These are phyloP conservation scores for Rhabdomys dilectus DNA, from an alignment of 2,113 vertebrate genomes.

Conservation along the genomic window DNA sequence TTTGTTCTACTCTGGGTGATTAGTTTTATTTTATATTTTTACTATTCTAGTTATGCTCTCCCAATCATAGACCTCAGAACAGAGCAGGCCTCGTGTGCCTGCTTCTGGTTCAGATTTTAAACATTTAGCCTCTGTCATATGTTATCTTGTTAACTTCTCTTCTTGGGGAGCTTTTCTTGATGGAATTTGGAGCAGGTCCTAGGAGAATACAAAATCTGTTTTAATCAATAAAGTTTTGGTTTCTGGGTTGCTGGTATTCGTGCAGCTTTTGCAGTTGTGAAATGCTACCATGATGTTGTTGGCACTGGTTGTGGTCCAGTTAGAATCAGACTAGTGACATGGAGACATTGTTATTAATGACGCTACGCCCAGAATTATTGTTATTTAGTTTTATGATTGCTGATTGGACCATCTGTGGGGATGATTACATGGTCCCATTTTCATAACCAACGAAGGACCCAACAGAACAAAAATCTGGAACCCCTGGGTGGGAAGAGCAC, in stretches of 20 bases:
- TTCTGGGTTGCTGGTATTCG: conserved; percentile 67
- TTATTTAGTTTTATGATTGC: background rate
- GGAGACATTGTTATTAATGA: conserved; percentile 19
- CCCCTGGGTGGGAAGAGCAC: background rate
- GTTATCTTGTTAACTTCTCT: conserved; percentile 80
- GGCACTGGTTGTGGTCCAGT: conserved; percentile 50
- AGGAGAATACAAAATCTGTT: conserved; percentile 80
- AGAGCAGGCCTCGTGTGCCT: conserved; percentile 76
- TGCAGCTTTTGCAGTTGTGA: conserved; percentile 47
- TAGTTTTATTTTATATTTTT: conserved; percentile 84
- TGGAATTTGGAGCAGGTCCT: conserved; percentile 84
- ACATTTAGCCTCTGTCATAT: conserved; percentile 82
- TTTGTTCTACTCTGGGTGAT: conserved; percentile 82
- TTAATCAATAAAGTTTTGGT: conserved; percentile 71
- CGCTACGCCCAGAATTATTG: background rate
- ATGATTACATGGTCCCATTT: background rate
- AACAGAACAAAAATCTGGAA: conserved; percentile 23
- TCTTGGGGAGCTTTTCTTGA: conserved; percentile 79
- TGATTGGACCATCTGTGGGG: background rate
- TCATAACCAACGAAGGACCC: conserved; percentile 1
- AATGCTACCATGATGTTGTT: background rate
- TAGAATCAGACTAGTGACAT: conserved; percentile 10
- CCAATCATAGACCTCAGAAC: conserved; percentile 79
- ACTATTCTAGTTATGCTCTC: conserved; percentile 82
- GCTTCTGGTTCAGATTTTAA: conserved; percentile 81